Percentiles rank a stretch among this genome's conserved stretches.
Evolutionary conservation across 1,140 invertebrate species (phyloP).

Genomic region (Drosophila nannoptera): DNA sequence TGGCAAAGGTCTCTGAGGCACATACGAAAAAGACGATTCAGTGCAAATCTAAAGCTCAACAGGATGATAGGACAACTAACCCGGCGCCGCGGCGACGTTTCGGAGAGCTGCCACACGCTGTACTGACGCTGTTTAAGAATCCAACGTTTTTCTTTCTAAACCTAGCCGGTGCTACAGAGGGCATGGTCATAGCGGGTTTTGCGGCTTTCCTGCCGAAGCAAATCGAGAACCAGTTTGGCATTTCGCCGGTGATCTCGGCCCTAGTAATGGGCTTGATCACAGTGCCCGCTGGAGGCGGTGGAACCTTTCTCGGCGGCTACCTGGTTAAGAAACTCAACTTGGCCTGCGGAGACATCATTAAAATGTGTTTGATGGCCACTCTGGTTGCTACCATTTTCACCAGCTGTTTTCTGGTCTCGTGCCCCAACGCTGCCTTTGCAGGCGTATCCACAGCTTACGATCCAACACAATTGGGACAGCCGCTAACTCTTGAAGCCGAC

Average conservation of each 20-base stretch:
- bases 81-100: conserved; percentile 61
- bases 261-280: conserved; percentile 87
- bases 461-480: neutral
- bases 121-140: conserved; percentile 85
- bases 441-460: conserved; percentile 85
- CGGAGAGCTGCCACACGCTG: conserved; percentile 83
- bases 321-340: conserved; percentile 87
- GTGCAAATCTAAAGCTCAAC: conserved; percentile 18
- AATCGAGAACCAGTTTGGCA: conserved; percentile 90
- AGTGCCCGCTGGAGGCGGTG: conserved; percentile 87
- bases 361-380: conserved; percentile 84
- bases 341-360: conserved; percentile 87
- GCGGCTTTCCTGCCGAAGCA: conserved; percentile 91
- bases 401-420: conserved; percentile 86
- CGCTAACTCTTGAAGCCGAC: conserved; percentile 70
- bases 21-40: conserved; percentile 80
- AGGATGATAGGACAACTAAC: conserved; percentile 49
- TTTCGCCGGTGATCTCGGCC: conserved; percentile 86
- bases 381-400: conserved; percentile 82
- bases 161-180: conserved; percentile 88
- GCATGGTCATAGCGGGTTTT: conserved; percentile 88
- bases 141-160: conserved; percentile 90
- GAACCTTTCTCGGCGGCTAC: conserved; percentile 89
- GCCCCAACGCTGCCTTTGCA: conserved; percentile 86
- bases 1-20: conserved; percentile 85